Evolutionary conservation across 2,797 vertebrate species (phyloP), one percentile per base, ranked within the genome.

Genomic region (Xiphorhynchus erythropygius): DNA sequence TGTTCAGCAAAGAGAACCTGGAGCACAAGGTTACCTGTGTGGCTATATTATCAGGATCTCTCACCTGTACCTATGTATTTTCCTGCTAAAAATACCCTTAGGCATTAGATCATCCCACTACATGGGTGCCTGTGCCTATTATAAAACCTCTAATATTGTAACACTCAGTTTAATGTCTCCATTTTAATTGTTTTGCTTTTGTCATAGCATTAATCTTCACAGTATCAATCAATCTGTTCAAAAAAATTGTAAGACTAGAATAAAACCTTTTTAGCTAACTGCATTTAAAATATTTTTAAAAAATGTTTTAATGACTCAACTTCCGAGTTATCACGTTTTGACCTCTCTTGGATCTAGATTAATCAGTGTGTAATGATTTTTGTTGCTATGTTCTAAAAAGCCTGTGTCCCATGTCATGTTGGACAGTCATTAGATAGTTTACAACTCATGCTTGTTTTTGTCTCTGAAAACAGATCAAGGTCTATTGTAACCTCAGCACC

Each of bases 391-490:
- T 44, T 44, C 49, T 63, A 27, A 67, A 39, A 14, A 75, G 10
- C 11, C 32, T 39, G 19, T 57, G 12, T 63, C 46, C 42, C 23
- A 91, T 1, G 0, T 76, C 62, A 59, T 79, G 41, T 86, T 94
- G 37, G 73, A 35, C 77, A 10, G 73, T 95, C 90, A 25, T 82
- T 89, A 60, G 62, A 75, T 68, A 70, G 15, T 74, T 94, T 90
- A 60, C 27, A 82, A 67, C n/a, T 81, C 47, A 53, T 9, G 17
- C 13, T 89, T 87, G n/a, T 19, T 91, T 94, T 90, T 77, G 39
- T 82, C 56, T 94, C 82, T 70, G 71, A 41, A 88, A 91, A 84
- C 39, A 82, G n/a, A 93, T 91, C 89, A 73, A 75, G 30, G 19
- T 80, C 82, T 84, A 49, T 92, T 55, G 60, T 92, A 92, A 71